Conservation (phyloP, 1,140 invertebrate species). For the Drosophila malerkotliana region DNA sequence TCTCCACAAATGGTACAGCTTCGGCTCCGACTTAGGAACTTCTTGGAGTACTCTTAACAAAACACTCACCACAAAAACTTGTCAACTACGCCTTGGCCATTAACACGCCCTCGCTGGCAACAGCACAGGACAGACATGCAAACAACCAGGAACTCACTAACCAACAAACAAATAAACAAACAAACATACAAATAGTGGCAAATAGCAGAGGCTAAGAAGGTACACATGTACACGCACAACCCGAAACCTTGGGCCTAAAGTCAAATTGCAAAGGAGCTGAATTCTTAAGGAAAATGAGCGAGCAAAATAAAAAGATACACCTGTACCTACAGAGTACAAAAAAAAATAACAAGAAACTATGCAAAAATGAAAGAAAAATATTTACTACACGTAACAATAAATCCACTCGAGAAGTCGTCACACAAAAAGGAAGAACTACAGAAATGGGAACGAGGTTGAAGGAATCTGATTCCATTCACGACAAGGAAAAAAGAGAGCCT, state of each 20-base stretch:
- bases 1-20: conserved; percentile 55
- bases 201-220: conserved; percentile 11
- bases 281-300: conserved; percentile 7
- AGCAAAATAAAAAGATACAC: conserved; percentile 7
- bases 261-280: conserved; percentile 47
- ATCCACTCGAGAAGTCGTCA: conserved; percentile 56
- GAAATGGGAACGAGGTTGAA: conserved; percentile 15
- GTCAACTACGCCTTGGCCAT: conserved; percentile 74
- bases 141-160: conserved; percentile 14
- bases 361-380: conserved; percentile 49
- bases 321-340: background rate
- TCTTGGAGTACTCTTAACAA: conserved; percentile 33
- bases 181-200: conserved; percentile 27
- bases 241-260: conserved; percentile 59
- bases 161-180: conserved; percentile 2
- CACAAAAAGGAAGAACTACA: conserved; percentile 37
- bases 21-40: conserved; percentile 15
- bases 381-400: conserved; percentile 77
- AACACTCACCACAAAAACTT: conserved; percentile 67
- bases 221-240: conserved; percentile 45
- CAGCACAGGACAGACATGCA: conserved; percentile 13
- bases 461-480: conserved; percentile 29
- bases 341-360: conserved; percentile 28
- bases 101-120: conserved; percentile 60
- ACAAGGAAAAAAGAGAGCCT: conserved; percentile 30